Conservation (phyloP, 2,888 invertebrate genomes). For the Xylophagus ater region DNA sequence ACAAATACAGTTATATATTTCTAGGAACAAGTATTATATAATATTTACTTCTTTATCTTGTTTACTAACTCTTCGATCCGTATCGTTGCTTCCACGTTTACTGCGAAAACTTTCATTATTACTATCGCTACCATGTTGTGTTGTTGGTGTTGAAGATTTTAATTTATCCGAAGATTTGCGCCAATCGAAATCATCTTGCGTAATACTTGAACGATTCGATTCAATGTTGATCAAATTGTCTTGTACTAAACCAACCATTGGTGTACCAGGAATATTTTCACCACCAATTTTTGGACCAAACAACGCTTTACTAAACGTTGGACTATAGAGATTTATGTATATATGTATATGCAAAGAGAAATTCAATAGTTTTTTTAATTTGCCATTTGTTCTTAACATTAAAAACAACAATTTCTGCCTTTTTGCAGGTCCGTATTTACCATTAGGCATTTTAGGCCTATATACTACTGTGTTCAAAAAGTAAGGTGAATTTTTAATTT, state of each 20-base stretch:
- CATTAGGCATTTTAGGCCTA: too few species aligned
- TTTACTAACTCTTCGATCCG: constrained; percentile 32
- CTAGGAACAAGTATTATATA: background rate
- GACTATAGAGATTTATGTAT: too few species aligned
- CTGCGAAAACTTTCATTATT: constrained; percentile 26
- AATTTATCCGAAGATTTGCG: constrained; percentile 7
- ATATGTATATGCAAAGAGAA: too few species aligned
- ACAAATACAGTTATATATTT: too few species aligned
- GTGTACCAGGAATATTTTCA: constrained; percentile 38
- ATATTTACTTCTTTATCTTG: constrained; percentile 32
- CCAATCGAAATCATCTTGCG: constrained; percentile 6
- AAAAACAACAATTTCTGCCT: too few species aligned
- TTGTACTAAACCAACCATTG: constrained; percentile 32
- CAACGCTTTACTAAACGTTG: constrained; percentile 38
- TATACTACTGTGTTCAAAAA: too few species aligned
- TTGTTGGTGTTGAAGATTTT: background rate
- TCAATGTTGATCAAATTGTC: constrained; percentile 17
- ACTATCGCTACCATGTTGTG: constrained; percentile 22
- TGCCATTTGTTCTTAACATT: too few species aligned
- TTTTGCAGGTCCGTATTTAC: too few species aligned
- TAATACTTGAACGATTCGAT: constrained; percentile 5
- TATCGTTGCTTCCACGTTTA: constrained; percentile 28
- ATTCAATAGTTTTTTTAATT: too few species aligned
- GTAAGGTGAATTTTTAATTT: too few species aligned
- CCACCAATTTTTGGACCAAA: constrained; percentile 43